phyloP scores from a whole-genome alignment of 2,113 vertebrate genomes.

The Numenius arquata region DNA sequence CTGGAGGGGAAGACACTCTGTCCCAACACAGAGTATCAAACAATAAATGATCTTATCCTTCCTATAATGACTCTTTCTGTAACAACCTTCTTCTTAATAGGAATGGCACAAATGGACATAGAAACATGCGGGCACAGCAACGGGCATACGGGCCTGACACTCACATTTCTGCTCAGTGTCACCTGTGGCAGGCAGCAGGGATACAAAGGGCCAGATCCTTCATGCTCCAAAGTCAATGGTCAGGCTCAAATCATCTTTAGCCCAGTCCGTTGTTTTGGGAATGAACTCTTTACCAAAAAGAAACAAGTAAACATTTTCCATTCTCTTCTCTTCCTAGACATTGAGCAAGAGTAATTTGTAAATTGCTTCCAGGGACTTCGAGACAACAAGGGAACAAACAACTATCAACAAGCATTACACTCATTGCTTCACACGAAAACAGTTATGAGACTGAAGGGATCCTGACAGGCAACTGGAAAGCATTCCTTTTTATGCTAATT shows the following conservation, averaged over 20 bases:
- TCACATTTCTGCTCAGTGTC: not conserved
- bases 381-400: constrained; percentile 58
- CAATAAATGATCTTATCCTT: not conserved
- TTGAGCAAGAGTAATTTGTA: constrained; percentile 61
- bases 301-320: constrained; percentile 45
- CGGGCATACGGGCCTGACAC: not conserved
- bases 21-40: not conserved
- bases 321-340: constrained; percentile 26
- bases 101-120: not conserved
- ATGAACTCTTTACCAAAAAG: not conserved
- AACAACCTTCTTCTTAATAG: not conserved
- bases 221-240: not conserved
- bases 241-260: not conserved
- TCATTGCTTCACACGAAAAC: constrained; percentile 36
- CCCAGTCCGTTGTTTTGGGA: not conserved
- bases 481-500: constrained; percentile 33
- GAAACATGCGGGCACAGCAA: rapidly evolving
- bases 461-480: constrained; percentile 46
- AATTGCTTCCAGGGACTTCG: constrained; percentile 61
- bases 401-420: constrained; percentile 53
- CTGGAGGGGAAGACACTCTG: not conserved
- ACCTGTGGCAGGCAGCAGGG: rapidly evolving
- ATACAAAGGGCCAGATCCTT: not conserved
- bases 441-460: constrained; percentile 27
- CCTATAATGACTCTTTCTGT: not conserved